Evolutionary conservation across 2,797 vertebrate species (phyloP).

Genomic region (Tamandua tetradactyla): DNA sequence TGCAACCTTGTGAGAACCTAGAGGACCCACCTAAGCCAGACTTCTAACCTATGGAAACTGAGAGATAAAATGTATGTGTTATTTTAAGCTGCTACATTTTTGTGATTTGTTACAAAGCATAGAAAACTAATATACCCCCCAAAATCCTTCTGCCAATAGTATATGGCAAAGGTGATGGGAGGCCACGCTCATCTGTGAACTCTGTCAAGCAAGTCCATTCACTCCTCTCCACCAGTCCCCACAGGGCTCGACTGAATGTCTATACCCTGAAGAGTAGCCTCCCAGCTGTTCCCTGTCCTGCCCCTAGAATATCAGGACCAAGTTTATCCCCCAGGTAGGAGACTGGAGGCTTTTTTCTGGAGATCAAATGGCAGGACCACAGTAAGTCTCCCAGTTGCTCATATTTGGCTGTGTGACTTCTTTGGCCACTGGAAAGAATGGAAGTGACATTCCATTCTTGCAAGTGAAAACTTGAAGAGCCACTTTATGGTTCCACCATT

Average conservation of each 20-base stretch:
- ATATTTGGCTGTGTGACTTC: neutral
- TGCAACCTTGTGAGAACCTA: neutral
- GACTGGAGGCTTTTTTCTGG: neutral
- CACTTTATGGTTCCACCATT: neutral
- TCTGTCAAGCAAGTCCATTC: no score
- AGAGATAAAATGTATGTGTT: neutral
- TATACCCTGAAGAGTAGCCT: neutral
- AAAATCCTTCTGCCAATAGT: no score
- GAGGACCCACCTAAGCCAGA: neutral
- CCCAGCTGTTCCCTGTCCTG: neutral
- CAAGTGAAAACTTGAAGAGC: neutral
- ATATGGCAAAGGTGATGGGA: no score
- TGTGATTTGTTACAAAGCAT: neutral
- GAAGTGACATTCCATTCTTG: neutral
- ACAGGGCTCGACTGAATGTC: neutral
- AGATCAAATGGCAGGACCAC: no score
- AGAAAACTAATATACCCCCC: neutral
- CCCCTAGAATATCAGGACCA: neutral
- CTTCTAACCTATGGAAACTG: neutral
- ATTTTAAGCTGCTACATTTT: neutral
- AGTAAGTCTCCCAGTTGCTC: neutral
- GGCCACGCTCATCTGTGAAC: no score
- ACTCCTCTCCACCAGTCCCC: no score
- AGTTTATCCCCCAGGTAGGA: neutral
- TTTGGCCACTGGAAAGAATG: neutral